Evolutionary conservation across 1,140 invertebrate species (phyloP).

Genomic region (Zaprionus nigranus): DNA sequence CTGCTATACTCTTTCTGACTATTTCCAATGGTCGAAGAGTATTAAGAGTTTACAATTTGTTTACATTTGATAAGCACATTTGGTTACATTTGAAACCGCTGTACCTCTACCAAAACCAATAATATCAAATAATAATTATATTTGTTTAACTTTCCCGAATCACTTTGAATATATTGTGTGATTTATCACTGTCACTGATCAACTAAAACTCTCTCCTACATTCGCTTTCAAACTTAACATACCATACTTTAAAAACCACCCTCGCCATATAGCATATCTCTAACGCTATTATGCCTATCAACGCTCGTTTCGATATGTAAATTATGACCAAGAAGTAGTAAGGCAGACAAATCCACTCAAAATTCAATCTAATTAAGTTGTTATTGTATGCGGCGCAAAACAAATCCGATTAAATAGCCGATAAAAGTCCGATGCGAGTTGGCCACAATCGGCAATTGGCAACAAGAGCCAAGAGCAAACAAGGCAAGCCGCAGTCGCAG

Average conservation of each 20-base stretch:
- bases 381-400: slow-evolving; percentile 68
- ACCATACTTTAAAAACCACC: slow-evolving; percentile 13
- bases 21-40: too few relatives aligned
- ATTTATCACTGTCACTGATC: too few relatives aligned
- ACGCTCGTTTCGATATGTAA: slow-evolving; percentile 55
- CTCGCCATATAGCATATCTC: slow-evolving; percentile 32
- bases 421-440: slow-evolving; percentile 50
- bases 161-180: too few relatives aligned
- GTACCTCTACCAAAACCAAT: too few relatives aligned
- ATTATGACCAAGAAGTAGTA: slow-evolving; percentile 49
- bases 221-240: too few relatives aligned
- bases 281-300: slow-evolving; percentile 46
- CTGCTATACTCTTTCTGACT: too few relatives aligned
- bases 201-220: too few relatives aligned
- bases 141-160: too few relatives aligned
- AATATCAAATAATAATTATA: too few relatives aligned
- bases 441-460: slow-evolving; percentile 24
- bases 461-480: slow-evolving; percentile 39
- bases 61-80: not conserved
- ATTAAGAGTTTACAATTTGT: too few relatives aligned
- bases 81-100: not conserved
- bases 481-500: not conserved
- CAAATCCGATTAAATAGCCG: slow-evolving; percentile 70
- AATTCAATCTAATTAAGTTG: slow-evolving; percentile 79
- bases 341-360: slow-evolving; percentile 34